A percentile compares a stretch with the other conserved stretches of the same genome.
These are phyloP conservation scores for Bombyx huttoni DNA, from an alignment of 2,888 invertebrate species.

Conservation along the genomic window DNA sequence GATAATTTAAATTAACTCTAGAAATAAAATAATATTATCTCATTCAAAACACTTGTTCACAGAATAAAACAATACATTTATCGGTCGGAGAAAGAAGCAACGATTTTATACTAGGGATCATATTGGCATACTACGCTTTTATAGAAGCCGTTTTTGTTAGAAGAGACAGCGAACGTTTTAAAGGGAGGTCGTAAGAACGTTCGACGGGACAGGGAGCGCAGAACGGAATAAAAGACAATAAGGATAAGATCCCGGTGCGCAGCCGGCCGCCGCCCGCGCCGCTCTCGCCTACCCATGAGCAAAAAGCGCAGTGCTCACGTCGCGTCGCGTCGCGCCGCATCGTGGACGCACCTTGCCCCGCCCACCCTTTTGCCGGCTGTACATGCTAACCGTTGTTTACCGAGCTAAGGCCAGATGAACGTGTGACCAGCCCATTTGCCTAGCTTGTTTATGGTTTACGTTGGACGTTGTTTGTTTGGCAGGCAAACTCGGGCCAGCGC, in stretches of 20 bases:
- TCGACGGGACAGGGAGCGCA: conserved; percentile 46
- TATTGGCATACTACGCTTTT: conserved; percentile 40
- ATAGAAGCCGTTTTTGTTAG: conserved; percentile 27
- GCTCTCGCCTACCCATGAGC: conserved; percentile 33
- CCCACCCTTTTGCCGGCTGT: conserved; percentile 3
- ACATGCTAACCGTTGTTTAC: background rate
- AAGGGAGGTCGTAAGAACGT: conserved; percentile 37
- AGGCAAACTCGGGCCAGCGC: no score
- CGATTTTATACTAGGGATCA: conserved; percentile 33
- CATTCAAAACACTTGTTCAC: conserved; percentile 41
- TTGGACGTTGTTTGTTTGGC: no score
- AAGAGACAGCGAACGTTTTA: conserved; percentile 22
- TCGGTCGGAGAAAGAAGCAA: conserved; percentile 24
- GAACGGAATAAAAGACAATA: conserved; percentile 61
- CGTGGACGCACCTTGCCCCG: conserved; percentile 6
- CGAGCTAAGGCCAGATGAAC: background rate
- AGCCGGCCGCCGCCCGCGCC: conserved; percentile 20
- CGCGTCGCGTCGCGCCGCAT: conserved; percentile 3
- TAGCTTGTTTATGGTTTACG: no score
- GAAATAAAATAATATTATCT: conserved; percentile 12
- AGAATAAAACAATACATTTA: conserved; percentile 37
- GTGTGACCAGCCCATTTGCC: no score
- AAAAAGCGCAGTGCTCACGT: conserved; percentile 8
- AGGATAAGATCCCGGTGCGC: conserved; percentile 46
- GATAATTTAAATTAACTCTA: conserved; percentile 11